These are phyloP conservation scores for Colletes collaris DNA, from an alignment of 2,888 invertebrate genomes.

Conservation along the genomic window DNA sequence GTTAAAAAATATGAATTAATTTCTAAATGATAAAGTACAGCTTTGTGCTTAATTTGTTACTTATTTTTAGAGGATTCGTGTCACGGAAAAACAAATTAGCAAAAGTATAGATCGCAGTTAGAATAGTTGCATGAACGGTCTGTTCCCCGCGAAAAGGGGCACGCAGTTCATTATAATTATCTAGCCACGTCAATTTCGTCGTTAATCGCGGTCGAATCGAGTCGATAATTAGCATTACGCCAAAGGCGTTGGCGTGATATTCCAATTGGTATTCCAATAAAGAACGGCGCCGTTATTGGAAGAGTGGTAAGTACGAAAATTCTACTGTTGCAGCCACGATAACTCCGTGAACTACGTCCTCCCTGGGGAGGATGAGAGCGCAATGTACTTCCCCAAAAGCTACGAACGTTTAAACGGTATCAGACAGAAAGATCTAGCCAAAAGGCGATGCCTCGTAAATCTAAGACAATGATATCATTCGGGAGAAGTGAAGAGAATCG, in stretches of 20 bases:
- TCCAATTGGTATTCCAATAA: constrained; percentile 30
- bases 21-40: no score
- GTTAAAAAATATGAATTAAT: no score
- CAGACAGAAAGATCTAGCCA: constrained; percentile 53
- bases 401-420: constrained; percentile 52
- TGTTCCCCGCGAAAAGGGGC: not conserved
- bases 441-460: constrained; percentile 57
- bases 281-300: constrained; percentile 24
- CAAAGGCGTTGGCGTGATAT: constrained; percentile 19
- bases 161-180: constrained; percentile 26
- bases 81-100: no score
- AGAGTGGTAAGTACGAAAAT: constrained; percentile 54
- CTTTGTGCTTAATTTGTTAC: no score
- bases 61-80: no score
- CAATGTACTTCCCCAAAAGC: constrained; percentile 49
- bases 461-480: constrained; percentile 43
- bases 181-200: constrained; percentile 7
- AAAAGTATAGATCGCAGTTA: no score
- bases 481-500: not conserved
- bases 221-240: constrained; percentile 31
- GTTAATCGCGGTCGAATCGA: constrained; percentile 26
- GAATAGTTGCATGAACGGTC: not conserved
- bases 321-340: constrained; percentile 49
- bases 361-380: constrained; percentile 39
- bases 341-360: constrained; percentile 57